These are phyloP conservation scores for Epinotia demarniana DNA, from an alignment of 2,888 invertebrate species.

Conservation along the genomic window DNA sequence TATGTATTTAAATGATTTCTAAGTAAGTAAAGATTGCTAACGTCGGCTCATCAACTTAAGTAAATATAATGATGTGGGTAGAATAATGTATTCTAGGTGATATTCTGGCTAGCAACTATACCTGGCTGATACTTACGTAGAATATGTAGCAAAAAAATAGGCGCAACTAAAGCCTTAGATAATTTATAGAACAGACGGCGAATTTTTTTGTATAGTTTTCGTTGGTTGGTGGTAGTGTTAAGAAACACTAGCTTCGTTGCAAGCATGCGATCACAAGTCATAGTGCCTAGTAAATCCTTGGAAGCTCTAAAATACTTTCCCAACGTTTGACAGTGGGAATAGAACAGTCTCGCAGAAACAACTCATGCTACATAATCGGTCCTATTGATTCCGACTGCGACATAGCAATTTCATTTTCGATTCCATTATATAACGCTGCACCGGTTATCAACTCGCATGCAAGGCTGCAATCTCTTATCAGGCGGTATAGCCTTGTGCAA, in stretches of 20 bases:
- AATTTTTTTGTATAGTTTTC: neutral
- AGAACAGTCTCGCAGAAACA: neutral
- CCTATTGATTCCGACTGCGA: slow-evolving; percentile 2
- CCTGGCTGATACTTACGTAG: neutral
- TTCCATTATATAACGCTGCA: slow-evolving; percentile 38
- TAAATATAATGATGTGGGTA: neutral
- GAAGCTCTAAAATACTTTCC: neutral
- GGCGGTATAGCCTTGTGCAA: slow-evolving; percentile 60
- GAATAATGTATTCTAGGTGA: neutral
- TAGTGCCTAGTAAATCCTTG: neutral
- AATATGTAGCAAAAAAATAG: neutral
- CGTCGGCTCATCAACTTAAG: slow-evolving; percentile 1
- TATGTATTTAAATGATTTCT: neutral
- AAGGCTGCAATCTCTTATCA: slow-evolving; percentile 68
- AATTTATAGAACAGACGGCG: neutral
- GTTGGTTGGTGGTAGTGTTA: too few relatives aligned
- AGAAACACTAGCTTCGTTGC: neutral
- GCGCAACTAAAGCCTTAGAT: neutral
- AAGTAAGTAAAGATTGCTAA: neutral
- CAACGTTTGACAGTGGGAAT: slow-evolving; percentile 7
- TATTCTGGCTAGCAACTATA: neutral
- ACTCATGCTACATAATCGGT: neutral
- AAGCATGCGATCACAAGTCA: slow-evolving; percentile 5
- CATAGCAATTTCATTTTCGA: slow-evolving; percentile 27
- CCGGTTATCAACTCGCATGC: slow-evolving; percentile 55